Evolutionary conservation across 2,797 vertebrate genomes (phyloP).

Genomic region (Peromyscus melanophrys): DNA sequence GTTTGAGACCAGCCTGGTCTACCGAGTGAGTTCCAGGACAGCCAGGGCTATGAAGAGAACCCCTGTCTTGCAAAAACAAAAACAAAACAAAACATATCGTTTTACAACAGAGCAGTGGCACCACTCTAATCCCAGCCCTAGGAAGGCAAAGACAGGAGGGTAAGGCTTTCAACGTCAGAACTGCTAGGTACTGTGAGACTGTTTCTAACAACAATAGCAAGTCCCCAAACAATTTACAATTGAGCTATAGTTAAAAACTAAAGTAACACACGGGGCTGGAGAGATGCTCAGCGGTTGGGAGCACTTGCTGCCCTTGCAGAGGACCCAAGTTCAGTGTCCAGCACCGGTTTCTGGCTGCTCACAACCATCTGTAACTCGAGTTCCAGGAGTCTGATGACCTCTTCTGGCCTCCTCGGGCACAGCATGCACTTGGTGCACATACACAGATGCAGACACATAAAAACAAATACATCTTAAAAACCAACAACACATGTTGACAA

Average conservation of each 20-base stretch:
- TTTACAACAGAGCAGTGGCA: neutral
- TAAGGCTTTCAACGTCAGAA: neutral
- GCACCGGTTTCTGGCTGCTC: neutral
- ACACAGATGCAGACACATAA: neutral
- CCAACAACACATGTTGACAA: neutral
- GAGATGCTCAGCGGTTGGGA: neutral
- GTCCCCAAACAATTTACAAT: neutral
- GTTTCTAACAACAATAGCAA: neutral
- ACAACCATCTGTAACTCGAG: neutral
- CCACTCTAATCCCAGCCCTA: too few relatives aligned
- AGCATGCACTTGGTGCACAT: neutral
- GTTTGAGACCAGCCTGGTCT: too few relatives aligned
- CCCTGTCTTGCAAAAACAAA: neutral
- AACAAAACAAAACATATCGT: neutral
- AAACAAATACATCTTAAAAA: neutral
- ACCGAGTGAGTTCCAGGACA: too few relatives aligned
- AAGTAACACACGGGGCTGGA: neutral
- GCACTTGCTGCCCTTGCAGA: neutral
- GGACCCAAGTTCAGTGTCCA: neutral
- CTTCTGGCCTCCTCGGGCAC: neutral
- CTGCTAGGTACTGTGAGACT: neutral
- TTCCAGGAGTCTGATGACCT: neutral
- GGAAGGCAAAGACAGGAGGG: neutral
- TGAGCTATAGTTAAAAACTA: slow-evolving; percentile 30
- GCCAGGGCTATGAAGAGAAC: too few relatives aligned